Evolutionary conservation across 2,797 vertebrate genomes (phyloP).

Genomic region (Emys orbicularis): DNA sequence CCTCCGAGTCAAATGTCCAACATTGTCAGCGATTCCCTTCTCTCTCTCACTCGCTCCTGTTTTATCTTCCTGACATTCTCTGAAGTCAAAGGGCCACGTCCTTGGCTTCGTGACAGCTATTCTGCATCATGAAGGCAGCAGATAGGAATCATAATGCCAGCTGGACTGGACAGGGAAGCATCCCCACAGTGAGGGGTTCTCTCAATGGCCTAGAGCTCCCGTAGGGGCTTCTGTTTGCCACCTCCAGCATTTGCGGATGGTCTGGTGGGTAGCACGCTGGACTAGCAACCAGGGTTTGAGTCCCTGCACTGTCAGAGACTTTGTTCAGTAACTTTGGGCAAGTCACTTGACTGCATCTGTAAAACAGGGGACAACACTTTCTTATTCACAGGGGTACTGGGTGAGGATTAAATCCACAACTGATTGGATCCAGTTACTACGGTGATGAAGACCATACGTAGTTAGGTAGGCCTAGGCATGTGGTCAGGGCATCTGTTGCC

Average conservation of each 20-base stretch:
- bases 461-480: background rate
- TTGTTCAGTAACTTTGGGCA: background rate
- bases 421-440: background rate
- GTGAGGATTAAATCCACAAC: background rate
- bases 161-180: fast-evolving
- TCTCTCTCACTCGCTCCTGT: background rate
- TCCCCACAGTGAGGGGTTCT: background rate
- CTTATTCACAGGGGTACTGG: background rate
- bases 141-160: background rate
- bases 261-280: background rate
- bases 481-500: background rate
- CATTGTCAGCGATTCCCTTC: fast-evolving
- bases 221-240: background rate
- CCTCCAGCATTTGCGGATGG: background rate
- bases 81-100: background rate
- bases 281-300: background rate
- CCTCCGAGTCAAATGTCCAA: fast-evolving
- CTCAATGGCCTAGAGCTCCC: background rate
- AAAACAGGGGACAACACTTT: background rate
- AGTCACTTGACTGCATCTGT: background rate
- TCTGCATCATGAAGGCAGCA: fast-evolving
- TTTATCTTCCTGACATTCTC: background rate
- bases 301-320: background rate
- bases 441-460: background rate
- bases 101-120: background rate